phyloP scores from a whole-genome alignment of 2,888 invertebrate genomes.

The Amphipoea oculea region DNA sequence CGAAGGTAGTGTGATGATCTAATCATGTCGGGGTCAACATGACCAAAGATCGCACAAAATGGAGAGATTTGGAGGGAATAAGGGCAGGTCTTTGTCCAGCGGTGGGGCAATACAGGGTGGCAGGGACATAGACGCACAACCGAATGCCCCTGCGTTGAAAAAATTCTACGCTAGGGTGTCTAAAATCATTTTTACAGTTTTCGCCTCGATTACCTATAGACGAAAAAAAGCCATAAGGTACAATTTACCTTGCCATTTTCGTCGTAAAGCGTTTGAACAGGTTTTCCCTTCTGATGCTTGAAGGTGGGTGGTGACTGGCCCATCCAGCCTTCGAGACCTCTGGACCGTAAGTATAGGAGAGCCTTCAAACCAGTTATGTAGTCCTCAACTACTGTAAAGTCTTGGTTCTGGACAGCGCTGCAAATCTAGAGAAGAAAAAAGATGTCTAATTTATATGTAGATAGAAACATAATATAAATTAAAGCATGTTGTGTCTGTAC shows the following conservation, averaged over 20 bases:
- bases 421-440: conserved; percentile 92
- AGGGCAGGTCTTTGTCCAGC: neutral
- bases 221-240: neutral
- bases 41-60: neutral
- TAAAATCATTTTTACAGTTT: no score
- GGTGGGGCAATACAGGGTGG: no score
- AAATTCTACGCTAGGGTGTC: no score
- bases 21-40: neutral
- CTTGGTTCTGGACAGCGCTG: conserved; percentile 99
- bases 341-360: conserved; percentile 94
- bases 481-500: neutral
- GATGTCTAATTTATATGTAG: neutral
- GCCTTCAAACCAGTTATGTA: conserved; percentile 97
- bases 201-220: no score
- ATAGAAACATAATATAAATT: neutral
- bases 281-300: conserved; percentile 98
- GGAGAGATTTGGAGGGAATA: neutral
- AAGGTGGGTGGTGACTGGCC: conserved; percentile 98
- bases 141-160: no score
- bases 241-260: conserved; percentile 92
- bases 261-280: conserved; percentile 92
- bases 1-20: neutral
- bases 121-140: no score
- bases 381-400: conserved; percentile 99
- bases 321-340: conserved; percentile 94